Evolutionary conservation across 2,797 vertebrate genomes (phyloP), one percentile per base, ranked within the genome.

Genomic region (Diplodus sargus): DNA sequence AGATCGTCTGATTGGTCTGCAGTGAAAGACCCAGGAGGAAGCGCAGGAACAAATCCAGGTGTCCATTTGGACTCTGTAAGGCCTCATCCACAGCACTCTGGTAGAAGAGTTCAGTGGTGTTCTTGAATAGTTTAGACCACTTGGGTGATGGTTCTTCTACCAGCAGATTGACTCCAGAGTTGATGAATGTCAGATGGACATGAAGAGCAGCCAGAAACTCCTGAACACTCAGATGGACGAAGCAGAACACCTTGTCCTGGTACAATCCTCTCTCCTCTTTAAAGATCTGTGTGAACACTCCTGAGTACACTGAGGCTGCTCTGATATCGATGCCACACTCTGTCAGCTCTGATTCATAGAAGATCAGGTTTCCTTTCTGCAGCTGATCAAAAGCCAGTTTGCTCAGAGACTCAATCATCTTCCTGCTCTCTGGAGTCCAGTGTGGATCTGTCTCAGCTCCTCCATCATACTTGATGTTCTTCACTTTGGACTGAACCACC

Each of bases 181-280:
- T 64, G 10, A 45, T 16, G 70, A 87, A 89, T 0, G 34, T 86
- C 54, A 79, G 23, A 58, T 87, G 85, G 0, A 89, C 79, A 47
- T 89, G 47, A 78, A 90, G 61, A 74, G 89, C 83, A 0, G 89
- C 87, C 0, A 90, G 0, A 63, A 90, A 90, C 80, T 90, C 89
- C 53, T 90, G 89, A 0, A 90, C n/a, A 0, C 74, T 90, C 73
- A 89, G 71, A 9, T 90, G 89, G 0, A 89, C 12, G 6, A 89
- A 89, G 47, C 80, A 77, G 76, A 82, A 89, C 8, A 87, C 56
- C 28, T 39, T 72, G 2, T 78, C 57, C 56, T 20, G 72, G 47
- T 79, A 65, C 6, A 83, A 42, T 2, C 61, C 28, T 28, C 28
- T 28, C 28, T 28, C 28, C 28, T 28, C 28, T 28, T 28, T 28